phyloP scores from a whole-genome alignment of 2,113 vertebrate species.

The Thunnus maccoyii region DNA sequence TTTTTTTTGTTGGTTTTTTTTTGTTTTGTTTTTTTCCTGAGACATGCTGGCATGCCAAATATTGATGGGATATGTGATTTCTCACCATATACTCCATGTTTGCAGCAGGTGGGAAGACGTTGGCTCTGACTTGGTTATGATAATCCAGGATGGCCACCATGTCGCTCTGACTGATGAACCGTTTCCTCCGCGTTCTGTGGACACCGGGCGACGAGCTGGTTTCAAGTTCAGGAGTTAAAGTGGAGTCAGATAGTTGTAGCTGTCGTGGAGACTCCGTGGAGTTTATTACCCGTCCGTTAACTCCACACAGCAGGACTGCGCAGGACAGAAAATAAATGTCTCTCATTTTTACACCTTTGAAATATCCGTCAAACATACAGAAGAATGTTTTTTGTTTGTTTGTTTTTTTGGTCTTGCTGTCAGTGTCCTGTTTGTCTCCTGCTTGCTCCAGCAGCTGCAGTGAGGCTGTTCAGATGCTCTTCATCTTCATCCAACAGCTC shows the following conservation, averaged over 20 bases:
- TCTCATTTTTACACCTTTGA: not conserved
- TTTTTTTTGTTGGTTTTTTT: too few relatives aligned
- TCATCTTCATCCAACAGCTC: too few relatives aligned
- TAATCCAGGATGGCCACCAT: conserved; percentile 98
- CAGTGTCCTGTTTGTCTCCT: not conserved
- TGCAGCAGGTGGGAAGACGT: conserved; percentile 96
- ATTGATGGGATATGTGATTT: too few relatives aligned
- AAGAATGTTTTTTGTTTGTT: too few relatives aligned
- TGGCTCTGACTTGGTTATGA: conserved; percentile 97
- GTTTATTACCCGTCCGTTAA: conserved; percentile 79
- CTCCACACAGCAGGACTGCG: conserved; percentile 78
- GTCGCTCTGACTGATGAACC: conserved; percentile 97
- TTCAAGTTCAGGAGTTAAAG: conserved; percentile 75
- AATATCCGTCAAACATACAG: not conserved
- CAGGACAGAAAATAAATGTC: conserved; percentile 1
- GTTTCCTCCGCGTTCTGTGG: conserved; percentile 89
- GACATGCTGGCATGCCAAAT: too few relatives aligned
- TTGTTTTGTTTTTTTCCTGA: too few relatives aligned
- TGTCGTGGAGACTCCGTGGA: conserved; percentile 81
- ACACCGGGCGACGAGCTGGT: conserved; percentile 77
- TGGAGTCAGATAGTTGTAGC: conserved; percentile 58
- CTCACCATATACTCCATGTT: conserved; percentile 99
- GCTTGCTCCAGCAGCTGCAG: not conserved
- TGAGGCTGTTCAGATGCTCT: not conserved
- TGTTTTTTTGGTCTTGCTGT: not conserved